Base-by-base conservation (phyloP, 2,113 vertebrate genomes). In the Oxygymnocypris stewartii region DNA sequence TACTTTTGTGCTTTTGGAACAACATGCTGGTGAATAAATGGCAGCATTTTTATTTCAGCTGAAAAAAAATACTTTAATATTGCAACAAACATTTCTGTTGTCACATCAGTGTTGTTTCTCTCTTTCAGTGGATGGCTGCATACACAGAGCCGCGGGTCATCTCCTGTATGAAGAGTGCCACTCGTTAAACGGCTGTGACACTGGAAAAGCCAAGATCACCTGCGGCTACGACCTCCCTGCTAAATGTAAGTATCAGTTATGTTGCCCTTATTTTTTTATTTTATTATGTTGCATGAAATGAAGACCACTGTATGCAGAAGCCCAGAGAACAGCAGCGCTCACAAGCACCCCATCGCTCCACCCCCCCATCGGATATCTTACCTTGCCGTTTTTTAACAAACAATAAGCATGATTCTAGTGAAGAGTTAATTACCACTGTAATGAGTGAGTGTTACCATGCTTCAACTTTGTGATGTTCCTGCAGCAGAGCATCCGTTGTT, bases 181-280 rank as follows among this genome's bases (percentile, higher is more conserved):
- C 86, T 95, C 94, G 63, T 95, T 99, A 92, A 96, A 96, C 0
- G 98, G 98, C 92, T 99, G 98, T 88, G 95, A 97, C 77, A 99
- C 98, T 0, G 97, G 98, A 77, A 95, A 97, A 87, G 98, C 98
- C 40, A 99, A 99, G 92, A 98, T 99, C 73, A 99, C 98, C 25
- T 96, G 97, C 86, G 98, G 98, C 47, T 99, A 99, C 1, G 96
- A 99, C 88, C 96, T 99, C 57, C 98, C 98, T 79, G 97, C 98
- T 87, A 99, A 95, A 94, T 96, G 98, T 99, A 92, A 99, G 98
- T 97, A 92, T 75, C 76, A 51, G 69, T 51, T 87, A 31, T 84
- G 87, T 92, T 85, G 71, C 75, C 88, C 40, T 87, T 69, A 76
- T 79, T 71, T 78, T 73, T 71, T 83, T 12, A 31, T 51, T 18